phyloP scores from a whole-genome alignment of 2,888 invertebrate species.

The Quadriops clusia region DNA sequence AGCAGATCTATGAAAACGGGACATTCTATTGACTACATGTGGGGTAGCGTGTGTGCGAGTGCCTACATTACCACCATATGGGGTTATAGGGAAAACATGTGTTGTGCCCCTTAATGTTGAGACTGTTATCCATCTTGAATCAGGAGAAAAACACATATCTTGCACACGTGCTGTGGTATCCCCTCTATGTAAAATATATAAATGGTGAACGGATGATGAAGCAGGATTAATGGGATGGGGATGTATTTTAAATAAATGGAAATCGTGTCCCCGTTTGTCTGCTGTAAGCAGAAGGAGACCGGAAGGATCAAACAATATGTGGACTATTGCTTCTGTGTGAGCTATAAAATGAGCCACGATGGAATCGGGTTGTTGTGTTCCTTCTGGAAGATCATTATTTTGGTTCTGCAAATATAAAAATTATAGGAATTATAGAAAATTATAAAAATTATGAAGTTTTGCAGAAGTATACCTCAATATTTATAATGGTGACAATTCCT shows the following conservation, averaged over 20 bases:
- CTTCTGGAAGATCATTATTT: conserved; percentile 19
- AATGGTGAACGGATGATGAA: conserved; percentile 82
- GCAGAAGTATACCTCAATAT: conserved; percentile 51
- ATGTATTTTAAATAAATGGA: conserved; percentile 89
- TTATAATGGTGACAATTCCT: conserved; percentile 80
- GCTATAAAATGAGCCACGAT: conserved; percentile 81
- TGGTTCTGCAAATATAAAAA: conserved; percentile 17
- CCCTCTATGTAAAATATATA: conserved; percentile 89
- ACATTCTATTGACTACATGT: conserved; percentile 86
- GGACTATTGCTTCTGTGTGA: conserved; percentile 78
- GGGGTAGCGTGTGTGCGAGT: conserved; percentile 90
- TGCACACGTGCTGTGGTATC: conserved; percentile 93
- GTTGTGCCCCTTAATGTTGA: conserved; percentile 94
- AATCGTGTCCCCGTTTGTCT: conserved; percentile 86
- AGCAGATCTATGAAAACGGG: conserved; percentile 88
- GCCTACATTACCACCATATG: conserved; percentile 87
- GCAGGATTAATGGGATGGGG: conserved; percentile 76
- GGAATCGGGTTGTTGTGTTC: conserved; percentile 48
- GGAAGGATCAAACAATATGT: conserved; percentile 81
- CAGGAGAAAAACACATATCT: conserved; percentile 79
- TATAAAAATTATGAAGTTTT: conserved; percentile 6
- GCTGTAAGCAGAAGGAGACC: conserved; percentile 84
- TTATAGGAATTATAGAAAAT: conserved; percentile 6
- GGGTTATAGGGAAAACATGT: conserved; percentile 92
- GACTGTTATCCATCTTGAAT: conserved; percentile 93